Evolutionary conservation across 2,888 invertebrate species (phyloP), one percentile per base, ranked within the genome.

Genomic region (Cryptocheilus praepositus): DNA sequence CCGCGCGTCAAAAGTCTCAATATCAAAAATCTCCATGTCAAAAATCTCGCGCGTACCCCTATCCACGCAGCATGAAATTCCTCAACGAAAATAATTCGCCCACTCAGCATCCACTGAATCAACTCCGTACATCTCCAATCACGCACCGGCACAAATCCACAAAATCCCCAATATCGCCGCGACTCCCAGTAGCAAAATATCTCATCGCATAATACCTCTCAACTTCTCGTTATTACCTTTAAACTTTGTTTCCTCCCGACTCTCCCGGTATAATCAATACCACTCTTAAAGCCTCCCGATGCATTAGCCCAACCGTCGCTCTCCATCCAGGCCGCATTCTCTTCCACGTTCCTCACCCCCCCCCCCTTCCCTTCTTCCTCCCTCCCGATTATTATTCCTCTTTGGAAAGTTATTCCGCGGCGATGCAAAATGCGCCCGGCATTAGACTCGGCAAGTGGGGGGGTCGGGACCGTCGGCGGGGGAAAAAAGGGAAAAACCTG

Each of bases 381-480:
- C 36, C 8, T 36, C 36, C 57, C 25, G 70, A 69, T 77, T 73
- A 73, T 73, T 77, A 73, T 77, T 75, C 77, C 71, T 71, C 66
- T 64, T 64, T 55, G 54, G 36, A 74, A 76, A 80, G 67, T 80
- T 73, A 71, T 74, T 74, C 62, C 61, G 52, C 58, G 59, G 25
- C 62, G 61, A 74, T 74, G 73, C 69, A 70, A 76, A 75, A 77
- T 71, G 67, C 70, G 66, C 55, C 46, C 55, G 65, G 60, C 59
- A 65, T 25, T 49, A 18, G 18, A n/a, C n/a, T n/a, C n/a, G n/a
- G n/a, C n/a, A n/a, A 49, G 49, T 5, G 5, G 1, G 49, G n/a
- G 49, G 8, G 60, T 46, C 19, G 8, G 52, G 0, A 3, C 25
- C 36, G 11, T 11, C 2, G 21, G 13, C 16, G 3, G 56, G 64